These are phyloP conservation scores for Gallinago jamesoni DNA, from an alignment of 2,113 vertebrate species.

Conservation along the genomic window DNA sequence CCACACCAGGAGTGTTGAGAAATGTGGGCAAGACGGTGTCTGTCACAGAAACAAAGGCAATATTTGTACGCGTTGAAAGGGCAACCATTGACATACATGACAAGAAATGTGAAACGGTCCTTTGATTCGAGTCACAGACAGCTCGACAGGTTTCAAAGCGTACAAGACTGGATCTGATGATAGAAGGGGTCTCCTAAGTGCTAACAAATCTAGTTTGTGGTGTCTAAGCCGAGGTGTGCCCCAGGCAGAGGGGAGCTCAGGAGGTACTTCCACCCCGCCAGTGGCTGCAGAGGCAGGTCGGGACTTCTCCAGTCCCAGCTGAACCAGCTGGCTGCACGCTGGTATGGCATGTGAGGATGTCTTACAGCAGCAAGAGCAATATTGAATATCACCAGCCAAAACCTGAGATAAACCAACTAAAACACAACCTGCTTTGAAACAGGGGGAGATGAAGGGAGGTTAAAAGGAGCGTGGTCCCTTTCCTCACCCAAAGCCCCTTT, in stretches of 20 bases:
- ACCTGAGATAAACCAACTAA: not conserved
- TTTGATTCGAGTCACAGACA: not conserved
- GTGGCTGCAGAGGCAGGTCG: fast-evolving
- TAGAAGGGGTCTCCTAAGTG: not conserved
- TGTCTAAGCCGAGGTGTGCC: not conserved
- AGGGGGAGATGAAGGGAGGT: not conserved
- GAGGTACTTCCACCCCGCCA: not conserved
- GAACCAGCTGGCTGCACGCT: not conserved
- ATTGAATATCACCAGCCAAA: not conserved
- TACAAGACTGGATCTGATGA: fast-evolving
- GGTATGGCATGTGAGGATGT: no score
- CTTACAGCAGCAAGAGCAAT: not conserved
- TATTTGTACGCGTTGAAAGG: not conserved
- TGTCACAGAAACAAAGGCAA: slow-evolving; percentile 5
- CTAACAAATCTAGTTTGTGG: not conserved
- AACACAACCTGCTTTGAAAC: not conserved
- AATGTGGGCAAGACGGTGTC: not conserved
- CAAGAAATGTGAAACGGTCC: not conserved
- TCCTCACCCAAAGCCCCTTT: not conserved
- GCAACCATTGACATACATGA: not conserved
- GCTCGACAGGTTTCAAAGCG: not conserved
- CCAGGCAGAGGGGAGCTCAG: not conserved
- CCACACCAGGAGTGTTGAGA: not conserved
- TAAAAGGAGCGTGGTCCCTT: not conserved
- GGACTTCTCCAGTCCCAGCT: not conserved